Conservation (phyloP, 2,888 invertebrate species). For the Pterostichus niger region DNA sequence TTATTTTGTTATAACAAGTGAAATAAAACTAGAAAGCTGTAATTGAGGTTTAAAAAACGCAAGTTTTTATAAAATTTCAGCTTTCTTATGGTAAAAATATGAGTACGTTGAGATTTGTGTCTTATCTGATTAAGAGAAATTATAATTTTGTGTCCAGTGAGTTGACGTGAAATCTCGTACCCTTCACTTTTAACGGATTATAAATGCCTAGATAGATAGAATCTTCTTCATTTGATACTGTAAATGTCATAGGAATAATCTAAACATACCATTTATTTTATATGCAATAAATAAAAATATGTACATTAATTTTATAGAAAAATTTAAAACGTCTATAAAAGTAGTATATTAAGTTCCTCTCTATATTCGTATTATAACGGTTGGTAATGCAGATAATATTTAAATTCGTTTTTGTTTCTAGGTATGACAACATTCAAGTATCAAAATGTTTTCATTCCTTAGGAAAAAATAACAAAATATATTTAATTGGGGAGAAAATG, state of each 20-base stretch:
- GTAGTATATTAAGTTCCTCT: too few species aligned
- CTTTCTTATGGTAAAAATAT: not conserved
- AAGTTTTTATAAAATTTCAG: slow-evolving; percentile 2
- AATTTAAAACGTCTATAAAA: too few species aligned
- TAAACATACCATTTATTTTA: too few species aligned
- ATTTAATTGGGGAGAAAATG: too few species aligned
- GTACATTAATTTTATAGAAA: not conserved
- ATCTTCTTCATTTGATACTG: not conserved
- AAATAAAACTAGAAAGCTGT: slow-evolving; percentile 26
- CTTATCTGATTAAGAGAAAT: slow-evolving; percentile 4
- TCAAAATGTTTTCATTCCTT: too few species aligned
- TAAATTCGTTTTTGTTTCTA: too few species aligned
- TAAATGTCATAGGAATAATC: too few species aligned
- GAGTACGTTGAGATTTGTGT: not conserved
- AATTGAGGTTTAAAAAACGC: slow-evolving; percentile 15
- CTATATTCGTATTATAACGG: too few species aligned
- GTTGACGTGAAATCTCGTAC: slow-evolving; percentile 1
- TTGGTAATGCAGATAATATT: too few species aligned
- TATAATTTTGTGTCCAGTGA: not conserved
- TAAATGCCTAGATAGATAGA: not conserved
- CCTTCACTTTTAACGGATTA: slow-evolving; percentile 6
- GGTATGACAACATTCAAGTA: too few species aligned
- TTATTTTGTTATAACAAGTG: slow-evolving; percentile 44
- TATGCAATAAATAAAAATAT: not conserved
- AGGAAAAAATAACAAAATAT: too few species aligned